A percentile compares a stretch with the other conserved stretches of the same genome.
Conservation (phyloP, 1,140 invertebrate species). For the Hypsibius dujardini region DNA sequence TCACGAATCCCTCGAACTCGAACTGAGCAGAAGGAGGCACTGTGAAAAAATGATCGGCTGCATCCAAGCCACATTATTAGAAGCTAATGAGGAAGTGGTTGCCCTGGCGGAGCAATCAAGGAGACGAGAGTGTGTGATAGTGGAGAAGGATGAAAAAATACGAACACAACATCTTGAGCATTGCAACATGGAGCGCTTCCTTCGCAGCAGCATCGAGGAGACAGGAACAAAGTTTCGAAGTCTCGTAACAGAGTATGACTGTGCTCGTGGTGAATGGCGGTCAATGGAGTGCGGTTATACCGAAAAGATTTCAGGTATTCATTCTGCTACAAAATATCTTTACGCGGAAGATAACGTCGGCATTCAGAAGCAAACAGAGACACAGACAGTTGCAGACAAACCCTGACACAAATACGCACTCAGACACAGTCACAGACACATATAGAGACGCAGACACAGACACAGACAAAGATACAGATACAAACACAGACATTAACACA, state of each 20-base stretch:
- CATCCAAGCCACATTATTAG: not conserved
- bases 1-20: slow-evolving; percentile 1
- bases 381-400: too few species aligned
- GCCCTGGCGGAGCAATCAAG: not conserved
- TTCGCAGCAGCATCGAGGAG: not conserved
- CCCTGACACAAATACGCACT: too few species aligned
- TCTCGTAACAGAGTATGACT: not conserved
- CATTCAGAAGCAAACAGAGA: not conserved
- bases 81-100: slow-evolving; percentile 9
- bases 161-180: not conserved
- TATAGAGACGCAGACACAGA: too few species aligned
- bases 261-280: not conserved
- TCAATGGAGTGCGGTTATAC: not conserved
- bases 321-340: not conserved
- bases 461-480: too few species aligned
- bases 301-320: not conserved
- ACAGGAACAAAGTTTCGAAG: not conserved
- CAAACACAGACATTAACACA: not conserved
- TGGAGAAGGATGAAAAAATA: not conserved
- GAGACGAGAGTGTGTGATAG: not conserved
- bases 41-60: slow-evolving; percentile 3
- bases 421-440: too few species aligned
- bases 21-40: slow-evolving; percentile 3
- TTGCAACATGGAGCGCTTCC: slow-evolving; percentile 7
- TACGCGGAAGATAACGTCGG: not conserved